Conservation (phyloP, 2,888 invertebrate species). For the Strigamia crassipes region DNA sequence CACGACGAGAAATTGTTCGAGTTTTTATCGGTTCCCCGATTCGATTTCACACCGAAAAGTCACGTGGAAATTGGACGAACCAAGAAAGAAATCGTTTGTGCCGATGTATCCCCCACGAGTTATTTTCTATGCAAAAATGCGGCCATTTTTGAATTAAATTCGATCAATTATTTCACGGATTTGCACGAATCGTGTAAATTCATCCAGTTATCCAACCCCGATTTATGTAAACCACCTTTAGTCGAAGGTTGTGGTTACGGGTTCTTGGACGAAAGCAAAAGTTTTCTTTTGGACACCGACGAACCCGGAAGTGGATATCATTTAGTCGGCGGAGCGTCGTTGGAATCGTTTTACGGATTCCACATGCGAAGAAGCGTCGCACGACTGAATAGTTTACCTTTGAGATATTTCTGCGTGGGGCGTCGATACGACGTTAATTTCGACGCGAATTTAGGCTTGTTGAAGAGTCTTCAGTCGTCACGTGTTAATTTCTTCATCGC, state of each 20-base stretch:
- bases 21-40: background rate
- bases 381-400: slow-evolving; percentile 65
- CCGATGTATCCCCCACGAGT: background rate
- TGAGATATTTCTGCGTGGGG: slow-evolving; percentile 73
- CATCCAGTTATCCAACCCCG: slow-evolving; percentile 73
- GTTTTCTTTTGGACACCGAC: slow-evolving; percentile 67
- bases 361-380: slow-evolving; percentile 68
- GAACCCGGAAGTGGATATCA: slow-evolving; percentile 68
- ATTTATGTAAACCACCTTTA: slow-evolving; percentile 75
- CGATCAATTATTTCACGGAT: background rate
- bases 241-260: slow-evolving; percentile 73
- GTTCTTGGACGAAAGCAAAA: slow-evolving; percentile 64
- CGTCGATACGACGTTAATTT: slow-evolving; percentile 65
- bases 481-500: slow-evolving; percentile 69
- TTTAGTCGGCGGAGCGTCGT: slow-evolving; percentile 75
- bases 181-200: slow-evolving; percentile 58
- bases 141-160: slow-evolving; percentile 23
- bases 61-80: slow-evolving; percentile 15
- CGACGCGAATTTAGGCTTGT: slow-evolving; percentile 51
- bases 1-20: background rate
- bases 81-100: background rate
- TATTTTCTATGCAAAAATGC: slow-evolving; percentile 21
- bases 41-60: background rate
- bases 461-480: slow-evolving; percentile 66
- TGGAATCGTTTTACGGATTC: slow-evolving; percentile 74